Base-by-base conservation (phyloP, 92 coral and sea anemone genomes). In the Epizoanthus rinbou region DNA sequence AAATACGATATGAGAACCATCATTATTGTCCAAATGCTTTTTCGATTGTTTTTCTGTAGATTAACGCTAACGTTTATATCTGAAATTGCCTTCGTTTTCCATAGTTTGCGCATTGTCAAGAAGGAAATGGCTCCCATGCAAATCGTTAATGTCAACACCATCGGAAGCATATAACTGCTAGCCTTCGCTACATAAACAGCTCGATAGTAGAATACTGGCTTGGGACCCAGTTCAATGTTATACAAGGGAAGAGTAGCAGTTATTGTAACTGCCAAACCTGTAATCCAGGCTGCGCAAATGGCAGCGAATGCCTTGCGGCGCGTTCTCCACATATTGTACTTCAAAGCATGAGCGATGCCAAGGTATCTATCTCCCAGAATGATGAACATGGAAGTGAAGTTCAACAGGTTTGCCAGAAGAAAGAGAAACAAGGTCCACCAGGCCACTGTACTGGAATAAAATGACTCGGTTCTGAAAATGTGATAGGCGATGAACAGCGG, bases 401-500 rank as follows among this genome's bases (percentile, higher is more conserved):
- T 73, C 23, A 73, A 9, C 5, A 19, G 60, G 5, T 3, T n/a
- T 2, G 47, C 13, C 31, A 21, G 21, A 17, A 73, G 18, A 5
- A 15, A 19, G 0, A 45, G 52, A 28, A 73, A 73, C 22, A 60
- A 14, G 50, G 76, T 47, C 76, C 76, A 73, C 76, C 76, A 73
- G 3, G 58, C 76, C 2, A 60, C 76, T 2, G 76, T 31, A 16
- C 57, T 47, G 10, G 59, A 21, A 35, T 22, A n/a, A 43, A 73
- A 53, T n/a, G 41, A 15, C 47, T 23, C n/a, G 50, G 9, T 17
- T 4, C 47, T 33, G 62, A 8, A 73, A 14, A 73, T 39, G 3
- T 47, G 59, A 45, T 24, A 73, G 8, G 57, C 56, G 18, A 73
- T 19, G 1, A 47, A 41, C 5, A 73, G 33, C 9, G 76, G 76